Percentiles rank a stretch among this genome's conserved stretches.
Evolutionary conservation across 1,140 invertebrate genomes (phyloP).

Genomic region (Archivesica marissinica): DNA sequence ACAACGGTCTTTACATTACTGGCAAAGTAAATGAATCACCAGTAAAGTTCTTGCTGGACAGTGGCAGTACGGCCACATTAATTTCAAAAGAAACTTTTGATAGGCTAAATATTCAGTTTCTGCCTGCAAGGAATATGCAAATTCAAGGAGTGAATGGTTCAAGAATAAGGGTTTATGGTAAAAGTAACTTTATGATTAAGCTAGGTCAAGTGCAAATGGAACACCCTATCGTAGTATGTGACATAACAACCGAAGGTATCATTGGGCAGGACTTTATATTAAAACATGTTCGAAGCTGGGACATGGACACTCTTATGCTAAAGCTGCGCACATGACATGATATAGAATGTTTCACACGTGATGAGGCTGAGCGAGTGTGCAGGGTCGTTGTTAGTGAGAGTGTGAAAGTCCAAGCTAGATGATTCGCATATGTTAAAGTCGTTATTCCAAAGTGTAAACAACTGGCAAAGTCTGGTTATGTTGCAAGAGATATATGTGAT

Average conservation of each 20-base stretch:
- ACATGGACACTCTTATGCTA: not conserved
- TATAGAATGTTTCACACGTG: not conserved
- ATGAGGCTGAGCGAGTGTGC: not conserved
- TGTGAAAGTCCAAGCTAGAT: not conserved
- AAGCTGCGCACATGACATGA: not conserved
- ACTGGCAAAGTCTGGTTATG: not conserved
- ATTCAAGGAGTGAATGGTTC: no score
- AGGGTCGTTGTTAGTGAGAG: not conserved
- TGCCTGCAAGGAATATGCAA: no score
- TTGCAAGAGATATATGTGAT: not conserved
- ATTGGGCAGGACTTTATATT: conserved; percentile 24
- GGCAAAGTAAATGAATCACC: no score
- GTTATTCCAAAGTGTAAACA: not conserved
- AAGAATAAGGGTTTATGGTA: not conserved
- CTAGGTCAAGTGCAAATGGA: not conserved
- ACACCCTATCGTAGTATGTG: conserved; percentile 27
- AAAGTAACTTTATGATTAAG: not conserved
- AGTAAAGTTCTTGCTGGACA: not conserved
- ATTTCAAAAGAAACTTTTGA: no score
- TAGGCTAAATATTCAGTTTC: no score
- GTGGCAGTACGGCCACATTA: no score
- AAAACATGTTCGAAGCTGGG: not conserved
- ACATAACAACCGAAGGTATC: conserved; percentile 17
- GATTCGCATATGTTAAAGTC: not conserved
- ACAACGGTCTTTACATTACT: no score